phyloP scores from a whole-genome alignment of 2,797 vertebrate species.

The Sebastes hubbsi region DNA sequence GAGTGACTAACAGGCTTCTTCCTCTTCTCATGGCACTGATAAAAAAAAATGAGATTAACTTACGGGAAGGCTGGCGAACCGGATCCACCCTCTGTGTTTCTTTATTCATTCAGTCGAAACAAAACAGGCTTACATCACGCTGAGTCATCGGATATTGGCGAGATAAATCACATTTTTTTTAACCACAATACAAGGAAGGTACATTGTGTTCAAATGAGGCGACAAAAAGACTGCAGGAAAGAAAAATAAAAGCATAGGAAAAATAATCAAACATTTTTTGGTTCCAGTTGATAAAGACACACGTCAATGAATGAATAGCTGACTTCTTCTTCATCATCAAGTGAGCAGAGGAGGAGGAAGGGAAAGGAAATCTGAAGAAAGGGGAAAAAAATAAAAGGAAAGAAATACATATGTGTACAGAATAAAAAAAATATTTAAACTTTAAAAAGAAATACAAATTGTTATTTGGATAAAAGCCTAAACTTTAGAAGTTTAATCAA shows the following conservation, averaged over 20 bases:
- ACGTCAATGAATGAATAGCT: background rate
- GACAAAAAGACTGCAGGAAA: background rate
- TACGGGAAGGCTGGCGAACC: conserved; percentile 44
- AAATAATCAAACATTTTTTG: background rate
- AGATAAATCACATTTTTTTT: background rate
- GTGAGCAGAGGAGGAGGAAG: background rate
- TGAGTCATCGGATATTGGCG: conserved; percentile 36
- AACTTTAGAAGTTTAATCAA: no score
- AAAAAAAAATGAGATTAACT: conserved; percentile 13
- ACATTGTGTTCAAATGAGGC: background rate
- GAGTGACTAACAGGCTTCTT: conserved; percentile 53
- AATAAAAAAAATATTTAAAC: background rate
- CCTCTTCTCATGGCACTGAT: conserved; percentile 11
- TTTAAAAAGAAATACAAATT: no score
- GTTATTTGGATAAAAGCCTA: no score
- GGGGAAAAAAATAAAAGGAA: background rate
- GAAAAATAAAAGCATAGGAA: background rate
- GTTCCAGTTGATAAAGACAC: no score
- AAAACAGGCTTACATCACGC: background rate
- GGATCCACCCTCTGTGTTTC: background rate
- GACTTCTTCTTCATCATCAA: background rate
- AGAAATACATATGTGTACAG: background rate
- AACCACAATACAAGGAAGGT: conserved; percentile 22
- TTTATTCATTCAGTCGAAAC: background rate
- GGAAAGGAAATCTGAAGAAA: no score